Base-by-base conservation (phyloP, 2,888 invertebrate species). In the Cancer borealis region DNA sequence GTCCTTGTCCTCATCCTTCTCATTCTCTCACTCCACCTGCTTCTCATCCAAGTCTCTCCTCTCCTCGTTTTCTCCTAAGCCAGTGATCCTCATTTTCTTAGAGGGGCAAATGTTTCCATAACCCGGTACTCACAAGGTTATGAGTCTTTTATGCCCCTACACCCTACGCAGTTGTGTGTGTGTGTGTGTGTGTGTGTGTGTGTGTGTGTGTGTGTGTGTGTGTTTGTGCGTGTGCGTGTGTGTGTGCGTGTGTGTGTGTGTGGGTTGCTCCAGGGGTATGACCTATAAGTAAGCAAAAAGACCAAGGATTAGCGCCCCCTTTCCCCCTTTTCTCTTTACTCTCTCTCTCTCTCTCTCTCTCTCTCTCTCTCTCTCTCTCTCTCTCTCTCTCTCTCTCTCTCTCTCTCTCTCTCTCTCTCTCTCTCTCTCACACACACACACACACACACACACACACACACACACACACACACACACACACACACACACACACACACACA, bases 131-230 rank as follows among this genome's bases (percentile, higher is more conserved):
- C 66, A 5, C n/a, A 17, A n/a, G 66, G 66, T 66, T 66, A 66
- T 66, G 66, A 66, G 66, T 66, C 66, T 66, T 66, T 66, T 21
- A 66, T 66, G 66, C 21, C 17, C n/a, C 66, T 21, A 66, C 66
- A n/a, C 66, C 66, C 66, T 66, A 66, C 66, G 14, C n/a, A 6
- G 4, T 21, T n/a, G 66, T 66, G 66, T 66, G 66, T 66, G 66
- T 66, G 66, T 66, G 66, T 66, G 66, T 66, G 66, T 66, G 66
- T 66, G 66, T 66, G 66, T 66, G 66, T 66, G 66, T 66, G 66
- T 66, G 66, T 66, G 54, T n/a, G 66, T 66, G 66, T 66, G 66
- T n/a, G 66, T 66, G 54, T 54, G 54, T 54, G 54, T 54, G 54
- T 54, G 54, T 54, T 10, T 49, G 49, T 49, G 49, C 10, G 49